These are phyloP conservation scores for Habroteleia sp. DNA, from an alignment of 2,888 invertebrate genomes.

Conservation along the genomic window DNA sequence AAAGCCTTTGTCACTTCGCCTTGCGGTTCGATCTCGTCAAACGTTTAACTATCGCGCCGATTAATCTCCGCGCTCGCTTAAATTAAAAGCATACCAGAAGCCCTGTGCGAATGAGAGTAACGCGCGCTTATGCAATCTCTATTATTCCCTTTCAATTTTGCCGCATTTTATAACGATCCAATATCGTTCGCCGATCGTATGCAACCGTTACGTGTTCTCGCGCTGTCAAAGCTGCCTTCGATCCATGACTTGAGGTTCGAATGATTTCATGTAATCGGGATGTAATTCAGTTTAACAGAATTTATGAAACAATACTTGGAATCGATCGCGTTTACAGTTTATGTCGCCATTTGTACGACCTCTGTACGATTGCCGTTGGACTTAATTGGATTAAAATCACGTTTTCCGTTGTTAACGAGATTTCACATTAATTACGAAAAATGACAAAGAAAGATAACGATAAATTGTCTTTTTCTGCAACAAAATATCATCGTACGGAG, in stretches of 20 bases:
- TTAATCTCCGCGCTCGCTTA: conserved; percentile 26
- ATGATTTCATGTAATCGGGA: conserved; percentile 11
- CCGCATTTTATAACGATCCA: conserved; percentile 37
- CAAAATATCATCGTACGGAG: too few species aligned
- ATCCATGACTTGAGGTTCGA: conserved; percentile 25
- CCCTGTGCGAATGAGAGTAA: conserved; percentile 25
- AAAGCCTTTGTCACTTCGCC: conserved; percentile 11
- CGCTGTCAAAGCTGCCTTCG: conserved; percentile 37
- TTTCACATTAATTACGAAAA: too few species aligned
- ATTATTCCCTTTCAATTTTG: conserved; percentile 51
- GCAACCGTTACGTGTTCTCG: conserved; percentile 45
- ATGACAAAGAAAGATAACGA: too few species aligned
- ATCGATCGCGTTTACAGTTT: too few species aligned
- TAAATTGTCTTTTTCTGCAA: too few species aligned
- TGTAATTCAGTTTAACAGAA: too few species aligned
- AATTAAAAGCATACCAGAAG: conserved; percentile 36
- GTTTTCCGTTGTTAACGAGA: too few species aligned
- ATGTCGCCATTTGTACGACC: too few species aligned
- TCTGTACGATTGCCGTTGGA: too few species aligned
- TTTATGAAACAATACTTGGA: too few species aligned
- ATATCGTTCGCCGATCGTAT: conserved; percentile 26
- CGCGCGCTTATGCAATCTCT: conserved; percentile 30
- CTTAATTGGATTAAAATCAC: too few species aligned
- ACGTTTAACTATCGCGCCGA: conserved; percentile 13
- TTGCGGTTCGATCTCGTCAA: neutral